Evolutionary conservation across 1,140 invertebrate genomes (phyloP).

Genomic region (Procambarus clarkii): DNA sequence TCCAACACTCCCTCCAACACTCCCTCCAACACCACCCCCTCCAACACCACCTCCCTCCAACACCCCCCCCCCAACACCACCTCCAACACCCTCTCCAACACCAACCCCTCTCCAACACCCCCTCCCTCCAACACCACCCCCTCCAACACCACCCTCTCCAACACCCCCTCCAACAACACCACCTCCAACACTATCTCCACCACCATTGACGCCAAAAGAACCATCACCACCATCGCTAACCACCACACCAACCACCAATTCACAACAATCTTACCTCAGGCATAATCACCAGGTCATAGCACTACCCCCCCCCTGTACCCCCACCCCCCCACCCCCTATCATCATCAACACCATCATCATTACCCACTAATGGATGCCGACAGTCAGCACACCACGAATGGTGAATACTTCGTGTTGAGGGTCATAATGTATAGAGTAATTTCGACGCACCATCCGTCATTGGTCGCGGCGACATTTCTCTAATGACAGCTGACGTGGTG

Average conservation of each 20-base stretch:
- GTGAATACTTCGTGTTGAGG: conserved; percentile 48
- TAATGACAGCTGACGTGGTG: conserved; percentile 50
- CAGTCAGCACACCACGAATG: conserved; percentile 45
- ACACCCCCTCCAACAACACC: background rate
- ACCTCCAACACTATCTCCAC: background rate
- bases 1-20: background rate
- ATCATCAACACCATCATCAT: conserved; percentile 53
- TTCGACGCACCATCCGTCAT: conserved; percentile 51
- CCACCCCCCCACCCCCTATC: background rate
- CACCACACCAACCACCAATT: background rate
- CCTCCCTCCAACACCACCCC: too few species aligned
- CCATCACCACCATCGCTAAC: background rate
- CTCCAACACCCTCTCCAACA: background rate
- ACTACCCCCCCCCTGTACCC: background rate
- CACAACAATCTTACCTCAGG: background rate
- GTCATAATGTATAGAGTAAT: conserved; percentile 53
- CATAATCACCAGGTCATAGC: background rate
- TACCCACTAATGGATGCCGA: conserved; percentile 39
- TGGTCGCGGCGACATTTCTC: conserved; percentile 43
- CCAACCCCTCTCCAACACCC: too few species aligned
- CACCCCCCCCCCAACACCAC: background rate
- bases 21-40: background rate
- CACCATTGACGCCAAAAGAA: background rate
- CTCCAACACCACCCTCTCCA: background rate
- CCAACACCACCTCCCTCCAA: background rate